phyloP scores from a whole-genome alignment of 2,113 vertebrate genomes.

The Polypterus senegalus region DNA sequence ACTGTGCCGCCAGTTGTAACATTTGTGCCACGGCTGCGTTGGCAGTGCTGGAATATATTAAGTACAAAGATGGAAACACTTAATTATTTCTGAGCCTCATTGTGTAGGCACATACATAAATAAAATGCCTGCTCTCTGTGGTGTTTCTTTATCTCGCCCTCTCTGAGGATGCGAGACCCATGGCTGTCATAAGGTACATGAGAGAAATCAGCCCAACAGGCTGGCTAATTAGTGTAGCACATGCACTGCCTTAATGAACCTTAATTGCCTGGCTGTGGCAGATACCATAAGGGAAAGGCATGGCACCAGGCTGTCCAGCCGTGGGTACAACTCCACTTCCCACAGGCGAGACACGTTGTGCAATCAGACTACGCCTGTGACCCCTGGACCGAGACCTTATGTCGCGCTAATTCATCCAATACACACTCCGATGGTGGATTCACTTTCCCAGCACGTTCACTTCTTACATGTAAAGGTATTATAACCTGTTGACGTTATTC shows the following conservation, averaged over 20 bases:
- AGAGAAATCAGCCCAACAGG: constrained; percentile 48
- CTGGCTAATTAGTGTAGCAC: constrained; percentile 71
- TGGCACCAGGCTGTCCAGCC: constrained; percentile 23
- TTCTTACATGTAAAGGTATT: too few relatives aligned
- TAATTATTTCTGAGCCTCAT: constrained; percentile 31
- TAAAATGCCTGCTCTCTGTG: constrained; percentile 20
- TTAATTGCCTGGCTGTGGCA: constrained; percentile 65
- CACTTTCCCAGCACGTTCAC: too few relatives aligned
- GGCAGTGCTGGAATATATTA: too few relatives aligned
- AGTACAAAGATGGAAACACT: too few relatives aligned
- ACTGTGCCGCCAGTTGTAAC: too few relatives aligned
- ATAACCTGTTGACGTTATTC: too few relatives aligned
- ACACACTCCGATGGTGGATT: constrained; percentile 27
- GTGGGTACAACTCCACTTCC: constrained; percentile 6
- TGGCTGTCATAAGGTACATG: constrained; percentile 42
- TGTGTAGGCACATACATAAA: constrained; percentile 20
- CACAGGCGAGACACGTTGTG: constrained; percentile 39
- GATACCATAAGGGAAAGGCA: constrained; percentile 40
- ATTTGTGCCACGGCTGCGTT: too few relatives aligned
- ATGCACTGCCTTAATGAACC: constrained; percentile 62
- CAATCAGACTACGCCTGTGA: constrained; percentile 37
- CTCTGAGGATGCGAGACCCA: constrained; percentile 38
- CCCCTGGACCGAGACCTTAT: neutral
- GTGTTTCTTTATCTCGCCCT: constrained; percentile 33
- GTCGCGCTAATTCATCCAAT: constrained; percentile 48